These are phyloP conservation scores for Myotis planiceps DNA, from an alignment of 2,797 vertebrate species.

Conservation along the genomic window DNA sequence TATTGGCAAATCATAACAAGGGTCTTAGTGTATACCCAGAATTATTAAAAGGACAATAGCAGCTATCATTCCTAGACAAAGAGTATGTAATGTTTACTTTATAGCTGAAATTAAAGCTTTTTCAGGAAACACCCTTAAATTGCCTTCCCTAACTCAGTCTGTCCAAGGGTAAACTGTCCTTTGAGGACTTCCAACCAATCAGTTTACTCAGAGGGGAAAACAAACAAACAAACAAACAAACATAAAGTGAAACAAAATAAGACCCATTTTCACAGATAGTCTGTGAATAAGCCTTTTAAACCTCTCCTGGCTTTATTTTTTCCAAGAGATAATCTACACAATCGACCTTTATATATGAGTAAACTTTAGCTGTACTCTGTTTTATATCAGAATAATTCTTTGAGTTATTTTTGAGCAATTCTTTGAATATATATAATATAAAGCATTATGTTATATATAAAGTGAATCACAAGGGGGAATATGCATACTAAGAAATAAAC, in stretches of 20 bases:
- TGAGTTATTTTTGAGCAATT: neutral
- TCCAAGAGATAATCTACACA: neutral
- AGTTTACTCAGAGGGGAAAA: slow-evolving; percentile 9
- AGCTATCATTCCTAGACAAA: neutral
- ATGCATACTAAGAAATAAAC: neutral
- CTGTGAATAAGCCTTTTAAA: neutral
- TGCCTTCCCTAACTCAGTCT: neutral
- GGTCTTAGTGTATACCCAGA: neutral
- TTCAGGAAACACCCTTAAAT: neutral
- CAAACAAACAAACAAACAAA: neutral
- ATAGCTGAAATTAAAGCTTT: neutral
- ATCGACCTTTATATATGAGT: neutral
- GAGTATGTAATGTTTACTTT: neutral
- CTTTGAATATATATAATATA: neutral
- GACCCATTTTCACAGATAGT: neutral
- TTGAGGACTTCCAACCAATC: neutral
- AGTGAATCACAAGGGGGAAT: neutral
- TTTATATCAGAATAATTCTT: neutral
- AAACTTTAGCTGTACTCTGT: neutral
- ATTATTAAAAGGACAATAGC: neutral
- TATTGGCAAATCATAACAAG: neutral
- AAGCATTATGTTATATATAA: neutral
- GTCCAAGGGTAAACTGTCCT: neutral
- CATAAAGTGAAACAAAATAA: slow-evolving; percentile 7
- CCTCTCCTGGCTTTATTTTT: neutral